Conservation (phyloP, 2,797 vertebrate genomes). For the Buphagus erythrorhynchus region DNA sequence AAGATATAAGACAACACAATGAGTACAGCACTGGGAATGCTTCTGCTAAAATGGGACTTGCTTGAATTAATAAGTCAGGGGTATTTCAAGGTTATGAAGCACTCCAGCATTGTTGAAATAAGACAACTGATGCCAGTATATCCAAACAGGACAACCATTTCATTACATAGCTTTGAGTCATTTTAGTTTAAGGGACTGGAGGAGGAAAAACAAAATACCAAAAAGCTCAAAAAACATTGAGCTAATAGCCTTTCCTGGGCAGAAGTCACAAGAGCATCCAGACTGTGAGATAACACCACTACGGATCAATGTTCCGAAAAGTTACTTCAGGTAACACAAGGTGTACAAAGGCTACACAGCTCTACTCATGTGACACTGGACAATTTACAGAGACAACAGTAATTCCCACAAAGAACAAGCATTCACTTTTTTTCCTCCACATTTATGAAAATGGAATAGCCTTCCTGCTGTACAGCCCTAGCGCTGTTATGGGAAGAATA, state of each 20-base stretch:
- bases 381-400: background rate
- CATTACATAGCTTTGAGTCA: background rate
- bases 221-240: background rate
- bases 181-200: background rate
- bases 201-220: background rate
- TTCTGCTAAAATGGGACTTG: conserved; percentile 7
- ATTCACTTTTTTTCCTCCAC: background rate
- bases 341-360: background rate
- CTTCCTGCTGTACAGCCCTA: background rate
- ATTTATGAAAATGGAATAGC: background rate
- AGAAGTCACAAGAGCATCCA: background rate
- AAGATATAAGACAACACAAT: background rate
- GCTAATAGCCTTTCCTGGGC: background rate
- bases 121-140: background rate
- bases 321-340: background rate
- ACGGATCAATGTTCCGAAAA: fast-evolving
- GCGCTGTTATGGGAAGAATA: background rate
- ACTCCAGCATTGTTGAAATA: background rate
- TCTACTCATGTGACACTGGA: background rate
- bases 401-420: background rate
- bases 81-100: background rate
- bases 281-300: background rate
- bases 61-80: background rate
- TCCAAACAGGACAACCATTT: background rate
- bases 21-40: background rate